Base-by-base conservation (phyloP, 2,888 invertebrate genomes). In the Nipponacmea schrenckii region DNA sequence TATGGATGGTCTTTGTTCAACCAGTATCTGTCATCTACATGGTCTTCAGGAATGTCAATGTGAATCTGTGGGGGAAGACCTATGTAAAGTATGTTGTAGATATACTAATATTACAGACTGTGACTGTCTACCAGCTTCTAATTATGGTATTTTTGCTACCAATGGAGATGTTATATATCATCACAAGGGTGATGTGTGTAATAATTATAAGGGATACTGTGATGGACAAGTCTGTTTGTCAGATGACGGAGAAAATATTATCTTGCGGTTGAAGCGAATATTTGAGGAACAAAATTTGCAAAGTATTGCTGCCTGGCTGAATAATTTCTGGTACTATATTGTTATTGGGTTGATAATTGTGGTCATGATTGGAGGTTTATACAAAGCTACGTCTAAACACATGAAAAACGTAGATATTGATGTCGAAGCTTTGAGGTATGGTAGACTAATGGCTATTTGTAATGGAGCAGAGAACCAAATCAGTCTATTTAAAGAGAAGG, bases 41-140 rank as follows among this genome's bases (percentile, higher is more conserved):
- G 72, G 74, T n/a, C 46, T 77, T 14, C 27, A n/a, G 0, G 68
- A 74, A 3, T 84, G 84, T 72, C 62, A 73, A 14, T 83, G 83
- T 72, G 17, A 44, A 24, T 50, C 15, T 3, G 26, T 50, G 0
- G 67, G 50, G 2, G 24, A 45, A 10, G 31, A 74, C 63, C 68
- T 69, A 45, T 84, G 84, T 68, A 68, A 73, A 46, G 65, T 80
- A 2, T 84, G 83, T 67, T 84, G 84, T 69, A 65, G 56, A 31
- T 50, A 70, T 45, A 20, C 64, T 12, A 64, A 69, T 15, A 56
- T 56, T 24, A 56, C 56, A 27, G 27, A 39, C 0, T 64, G 70
- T 8, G 20, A 65, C 10, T 83, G 83, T 67, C 24, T 46, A 2
- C 70, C 73, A 1, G 70, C 68, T 24, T 50, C 62, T 14, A 44